phyloP scores from a whole-genome alignment of 1,140 invertebrate genomes.

The Parapsyche elsis region DNA sequence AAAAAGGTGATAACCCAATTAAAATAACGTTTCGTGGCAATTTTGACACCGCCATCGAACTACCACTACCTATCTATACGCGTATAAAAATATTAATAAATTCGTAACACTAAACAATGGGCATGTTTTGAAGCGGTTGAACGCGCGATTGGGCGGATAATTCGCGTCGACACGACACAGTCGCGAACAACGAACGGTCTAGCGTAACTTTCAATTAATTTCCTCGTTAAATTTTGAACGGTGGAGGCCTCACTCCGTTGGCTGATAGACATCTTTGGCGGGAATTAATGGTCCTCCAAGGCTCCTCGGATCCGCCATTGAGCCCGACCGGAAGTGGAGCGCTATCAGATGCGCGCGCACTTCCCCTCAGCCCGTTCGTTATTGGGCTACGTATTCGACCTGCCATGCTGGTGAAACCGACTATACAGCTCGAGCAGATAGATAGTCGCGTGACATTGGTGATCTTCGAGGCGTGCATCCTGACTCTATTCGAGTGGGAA shows the following conservation, averaged over 20 bases:
- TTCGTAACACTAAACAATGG: too few relatives aligned
- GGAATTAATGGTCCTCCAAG: neutral
- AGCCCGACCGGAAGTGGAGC: neutral
- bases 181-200: neutral
- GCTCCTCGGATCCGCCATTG: neutral
- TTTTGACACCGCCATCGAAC: neutral
- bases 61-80: too few relatives aligned
- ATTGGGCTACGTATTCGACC: neutral
- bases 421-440: neutral
- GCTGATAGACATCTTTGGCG: neutral
- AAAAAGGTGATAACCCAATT: conserved; percentile 49
- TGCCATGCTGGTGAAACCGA: too few relatives aligned
- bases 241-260: neutral
- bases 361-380: neutral
- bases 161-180: too few relatives aligned
- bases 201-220: neutral
- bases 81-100: too few relatives aligned
- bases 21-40: conserved; percentile 31
- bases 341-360: neutral
- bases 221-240: neutral
- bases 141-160: too few relatives aligned
- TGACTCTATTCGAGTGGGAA: neutral
- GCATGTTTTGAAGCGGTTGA: too few relatives aligned
- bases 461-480: conserved; percentile 33
- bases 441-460: conserved; percentile 30